A percentile compares a stretch with the other conserved stretches of the same genome.
phyloP scores from a whole-genome alignment of 2,113 vertebrate species.

The Corythoichthys intestinalis region DNA sequence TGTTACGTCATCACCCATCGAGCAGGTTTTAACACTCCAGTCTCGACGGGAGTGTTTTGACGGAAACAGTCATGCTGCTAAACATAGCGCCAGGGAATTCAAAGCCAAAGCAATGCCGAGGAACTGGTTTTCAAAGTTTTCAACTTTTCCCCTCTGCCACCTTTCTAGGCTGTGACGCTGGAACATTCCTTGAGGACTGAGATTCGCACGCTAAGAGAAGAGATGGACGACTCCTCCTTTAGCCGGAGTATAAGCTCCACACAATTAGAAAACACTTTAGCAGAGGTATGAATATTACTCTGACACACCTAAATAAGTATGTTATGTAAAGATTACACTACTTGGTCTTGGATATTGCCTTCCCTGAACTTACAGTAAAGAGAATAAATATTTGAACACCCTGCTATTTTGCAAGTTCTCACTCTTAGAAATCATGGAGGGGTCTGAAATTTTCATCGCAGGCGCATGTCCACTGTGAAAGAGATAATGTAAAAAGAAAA shows the following conservation, averaged over 20 bases:
- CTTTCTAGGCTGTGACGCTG: constrained; percentile 69
- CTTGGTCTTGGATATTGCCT: not conserved
- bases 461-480: too few species aligned
- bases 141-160: constrained; percentile 4
- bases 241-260: constrained; percentile 67
- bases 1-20: constrained; percentile 3
- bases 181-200: constrained; percentile 73
- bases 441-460: too few species aligned
- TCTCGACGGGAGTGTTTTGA: not conserved
- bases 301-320: not conserved
- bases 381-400: too few species aligned
- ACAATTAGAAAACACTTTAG: constrained; percentile 64
- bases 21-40: not conserved
- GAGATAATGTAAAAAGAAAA: too few species aligned
- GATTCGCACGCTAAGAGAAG: constrained; percentile 69
- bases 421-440: too few species aligned
- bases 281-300: constrained; percentile 59
- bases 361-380: too few species aligned
- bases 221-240: constrained; percentile 73
- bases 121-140: constrained; percentile 46
- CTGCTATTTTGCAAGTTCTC: too few species aligned
- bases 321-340: not conserved
- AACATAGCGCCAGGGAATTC: not conserved
- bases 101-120: constrained; percentile 48
- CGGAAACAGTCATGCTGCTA: not conserved